A percentile compares a stretch with the other conserved stretches of the same genome.
Evolutionary conservation across 2,888 invertebrate genomes (phyloP).

Genomic region (Agelastica alni): DNA sequence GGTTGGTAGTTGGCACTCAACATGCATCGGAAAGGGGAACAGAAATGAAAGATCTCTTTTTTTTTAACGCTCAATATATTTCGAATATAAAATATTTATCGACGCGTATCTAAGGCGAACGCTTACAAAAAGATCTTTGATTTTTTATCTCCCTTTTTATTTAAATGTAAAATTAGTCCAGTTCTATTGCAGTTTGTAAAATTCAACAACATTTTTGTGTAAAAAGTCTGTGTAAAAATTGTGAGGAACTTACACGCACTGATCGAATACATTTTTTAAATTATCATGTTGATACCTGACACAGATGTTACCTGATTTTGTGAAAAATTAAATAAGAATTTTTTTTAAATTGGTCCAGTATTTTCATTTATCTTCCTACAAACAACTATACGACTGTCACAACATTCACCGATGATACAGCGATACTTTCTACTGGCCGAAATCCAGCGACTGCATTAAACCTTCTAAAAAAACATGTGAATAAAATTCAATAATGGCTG

Average conservation of each 20-base stretch:
- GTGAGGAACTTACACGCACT: conserved; percentile 12
- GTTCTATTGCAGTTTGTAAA: conserved; percentile 34
- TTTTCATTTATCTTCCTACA: too few relatives aligned
- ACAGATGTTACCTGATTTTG: too few relatives aligned
- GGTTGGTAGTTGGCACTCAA: conserved; percentile 57
- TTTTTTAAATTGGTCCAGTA: too few relatives aligned
- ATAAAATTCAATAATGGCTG: too few relatives aligned
- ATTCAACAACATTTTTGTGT: conserved; percentile 19
- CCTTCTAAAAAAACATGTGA: too few relatives aligned
- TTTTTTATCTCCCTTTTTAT: neutral
- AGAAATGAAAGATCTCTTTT: neutral
- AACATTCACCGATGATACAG: too few relatives aligned
- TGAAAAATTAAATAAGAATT: too few relatives aligned
- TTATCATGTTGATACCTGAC: too few relatives aligned
- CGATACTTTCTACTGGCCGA: too few relatives aligned
- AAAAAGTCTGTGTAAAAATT: conserved; percentile 24
- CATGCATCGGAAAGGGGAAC: conserved; percentile 33
- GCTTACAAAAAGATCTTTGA: neutral
- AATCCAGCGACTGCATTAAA: too few relatives aligned
- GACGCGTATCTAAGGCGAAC: conserved; percentile 10
- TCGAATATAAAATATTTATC: conserved; percentile 11
- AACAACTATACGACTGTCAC: too few relatives aligned
- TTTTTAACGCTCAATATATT: neutral
- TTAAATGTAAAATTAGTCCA: conserved; percentile 51
- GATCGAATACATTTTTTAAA: too few relatives aligned